These are phyloP conservation scores for Glaucomys volans DNA, from an alignment of 2,113 vertebrate genomes.

Conservation along the genomic window DNA sequence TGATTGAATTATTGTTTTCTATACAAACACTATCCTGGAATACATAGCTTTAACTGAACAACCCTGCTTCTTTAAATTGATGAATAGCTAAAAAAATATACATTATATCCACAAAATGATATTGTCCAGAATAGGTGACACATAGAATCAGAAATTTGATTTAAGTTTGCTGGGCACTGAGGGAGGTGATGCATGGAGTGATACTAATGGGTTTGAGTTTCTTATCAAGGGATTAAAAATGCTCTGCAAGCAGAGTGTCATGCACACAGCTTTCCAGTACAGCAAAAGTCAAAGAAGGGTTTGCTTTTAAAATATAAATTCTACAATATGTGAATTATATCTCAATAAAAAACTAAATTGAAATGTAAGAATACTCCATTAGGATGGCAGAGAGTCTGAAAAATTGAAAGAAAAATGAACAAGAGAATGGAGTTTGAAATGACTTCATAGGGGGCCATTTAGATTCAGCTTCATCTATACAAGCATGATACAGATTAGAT, in stretches of 20 bases:
- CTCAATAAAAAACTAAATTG: not conserved
- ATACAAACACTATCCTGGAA: too few species aligned
- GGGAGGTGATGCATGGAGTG: not conserved
- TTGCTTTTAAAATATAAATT: not conserved
- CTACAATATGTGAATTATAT: not conserved
- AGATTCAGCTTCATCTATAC: not conserved
- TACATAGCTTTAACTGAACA: not conserved
- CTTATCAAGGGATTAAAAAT: not conserved
- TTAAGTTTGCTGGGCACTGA: too few species aligned
- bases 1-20: too few species aligned
- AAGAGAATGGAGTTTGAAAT: not conserved
- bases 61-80: too few species aligned
- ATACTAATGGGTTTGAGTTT: not conserved
- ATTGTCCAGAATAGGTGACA: not conserved
- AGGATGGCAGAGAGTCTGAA: not conserved
- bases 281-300: not conserved
- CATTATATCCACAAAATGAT: not conserved
- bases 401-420: not conserved
- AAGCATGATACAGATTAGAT: not conserved
- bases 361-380: not conserved
- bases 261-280: not conserved
- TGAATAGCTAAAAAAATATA: too few species aligned
- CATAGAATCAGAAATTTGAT: too few species aligned
- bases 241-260: not conserved
- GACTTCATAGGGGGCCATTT: too few species aligned